phyloP scores from a whole-genome alignment of 2,797 vertebrate species.

The Catamblyrhynchus diadema region DNA sequence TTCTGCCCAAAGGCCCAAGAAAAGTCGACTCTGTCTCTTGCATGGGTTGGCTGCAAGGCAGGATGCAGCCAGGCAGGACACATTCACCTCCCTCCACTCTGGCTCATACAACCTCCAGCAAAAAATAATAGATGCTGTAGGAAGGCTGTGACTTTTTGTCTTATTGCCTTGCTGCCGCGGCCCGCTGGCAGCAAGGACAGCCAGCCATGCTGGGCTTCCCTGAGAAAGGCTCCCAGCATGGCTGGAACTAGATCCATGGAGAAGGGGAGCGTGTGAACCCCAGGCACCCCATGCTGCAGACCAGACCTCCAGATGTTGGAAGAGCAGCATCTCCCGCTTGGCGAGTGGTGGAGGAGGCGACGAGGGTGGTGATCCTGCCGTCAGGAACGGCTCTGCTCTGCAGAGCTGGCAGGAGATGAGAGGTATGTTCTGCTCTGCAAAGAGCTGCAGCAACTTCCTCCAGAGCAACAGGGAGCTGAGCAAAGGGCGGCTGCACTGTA shows the following conservation, averaged over 20 bases:
- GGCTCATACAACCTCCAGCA: neutral
- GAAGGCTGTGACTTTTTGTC: neutral
- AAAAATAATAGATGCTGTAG: neutral
- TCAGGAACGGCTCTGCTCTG: neutral
- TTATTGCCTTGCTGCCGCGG: neutral
- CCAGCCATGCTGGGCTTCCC: neutral
- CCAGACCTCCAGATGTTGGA: conserved; percentile 40
- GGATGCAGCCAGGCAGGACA: neutral
- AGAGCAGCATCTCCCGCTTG: neutral
- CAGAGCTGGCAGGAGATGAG: conserved; percentile 50
- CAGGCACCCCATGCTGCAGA: neutral
- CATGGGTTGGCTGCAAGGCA: neutral
- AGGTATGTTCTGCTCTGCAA: neutral
- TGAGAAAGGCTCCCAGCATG: neutral
- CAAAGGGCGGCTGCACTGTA: neutral
- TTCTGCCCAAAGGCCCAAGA: neutral
- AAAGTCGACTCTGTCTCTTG: neutral
- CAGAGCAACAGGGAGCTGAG: neutral
- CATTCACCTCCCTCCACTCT: neutral
- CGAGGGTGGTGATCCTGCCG: neutral
- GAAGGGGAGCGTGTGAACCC: neutral
- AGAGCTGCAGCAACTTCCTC: conserved; percentile 34
- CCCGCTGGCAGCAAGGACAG: neutral
- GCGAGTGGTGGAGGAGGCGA: neutral
- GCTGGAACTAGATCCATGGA: neutral